Evolutionary conservation across 2,888 invertebrate species (phyloP).

Genomic region (Allygus modestus): DNA sequence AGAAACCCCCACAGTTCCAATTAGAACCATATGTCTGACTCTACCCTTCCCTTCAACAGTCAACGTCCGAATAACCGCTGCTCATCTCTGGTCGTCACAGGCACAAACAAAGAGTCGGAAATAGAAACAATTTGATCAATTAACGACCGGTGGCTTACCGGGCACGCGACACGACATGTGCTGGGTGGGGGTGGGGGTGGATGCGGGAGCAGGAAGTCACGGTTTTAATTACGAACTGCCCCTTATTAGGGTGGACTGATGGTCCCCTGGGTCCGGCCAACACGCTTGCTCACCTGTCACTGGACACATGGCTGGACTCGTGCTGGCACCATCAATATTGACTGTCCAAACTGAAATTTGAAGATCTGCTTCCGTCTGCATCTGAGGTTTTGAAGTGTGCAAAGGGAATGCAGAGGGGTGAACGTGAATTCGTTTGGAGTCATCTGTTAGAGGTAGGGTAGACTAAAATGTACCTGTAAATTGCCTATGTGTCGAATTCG

Average conservation of each 20-base stretch:
- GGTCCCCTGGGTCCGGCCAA: slow-evolving; percentile 3
- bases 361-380: slow-evolving; percentile 24
- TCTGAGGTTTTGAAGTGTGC: no score
- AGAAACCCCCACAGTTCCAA: no score
- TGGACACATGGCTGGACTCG: not conserved
- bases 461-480: no score
- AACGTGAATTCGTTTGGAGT: no score
- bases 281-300: slow-evolving; percentile 5
- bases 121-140: slow-evolving; percentile 36
- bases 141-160: slow-evolving; percentile 26
- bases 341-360: slow-evolving; percentile 20
- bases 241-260: not conserved
- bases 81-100: slow-evolving; percentile 7
- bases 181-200: not conserved
- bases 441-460: no score
- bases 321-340: slow-evolving; percentile 13
- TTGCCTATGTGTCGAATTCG: no score
- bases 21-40: no score
- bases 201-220: slow-evolving; percentile 44
- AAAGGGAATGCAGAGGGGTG: no score
- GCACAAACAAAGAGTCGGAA: slow-evolving; percentile 32
- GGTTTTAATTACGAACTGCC: slow-evolving; percentile 54
- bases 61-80: no score
- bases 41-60: no score
- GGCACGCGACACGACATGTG: not conserved